A percentile compares a stretch with the other conserved stretches of the same genome.
These are phyloP conservation scores for Harpalus rubripes DNA, from an alignment of 2,888 invertebrate genomes.

Conservation along the genomic window DNA sequence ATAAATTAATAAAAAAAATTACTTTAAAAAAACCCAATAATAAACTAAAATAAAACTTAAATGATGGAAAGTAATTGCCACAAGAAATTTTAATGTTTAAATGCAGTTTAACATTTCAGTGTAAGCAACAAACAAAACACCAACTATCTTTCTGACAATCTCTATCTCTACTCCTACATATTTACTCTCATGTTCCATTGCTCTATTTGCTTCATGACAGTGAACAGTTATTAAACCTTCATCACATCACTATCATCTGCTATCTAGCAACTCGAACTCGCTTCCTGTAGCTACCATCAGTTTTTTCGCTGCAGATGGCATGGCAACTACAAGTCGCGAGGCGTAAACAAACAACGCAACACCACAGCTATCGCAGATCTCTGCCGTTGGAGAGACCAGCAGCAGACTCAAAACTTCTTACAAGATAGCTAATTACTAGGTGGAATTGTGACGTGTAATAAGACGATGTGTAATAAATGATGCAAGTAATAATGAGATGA, in stretches of 20 bases:
- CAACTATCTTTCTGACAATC: neutral
- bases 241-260: slow-evolving; percentile 18
- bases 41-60: no score
- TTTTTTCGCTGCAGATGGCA: slow-evolving; percentile 10
- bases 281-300: slow-evolving; percentile 3
- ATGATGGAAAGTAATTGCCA: no score
- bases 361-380: slow-evolving; percentile 34
- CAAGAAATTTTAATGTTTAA: no score
- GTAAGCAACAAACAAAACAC: neutral
- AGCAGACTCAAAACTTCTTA: neutral
- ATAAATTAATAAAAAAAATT: no score
- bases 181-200: neutral
- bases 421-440: slow-evolving; percentile 8
- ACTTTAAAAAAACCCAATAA: no score
- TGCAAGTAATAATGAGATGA: neutral
- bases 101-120: no score
- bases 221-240: slow-evolving; percentile 24
- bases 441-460: neutral
- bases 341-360: slow-evolving; percentile 51
- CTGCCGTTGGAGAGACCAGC: neutral
- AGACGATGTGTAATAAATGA: neutral
- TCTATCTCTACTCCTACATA: neutral
- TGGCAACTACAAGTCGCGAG: slow-evolving; percentile 15
- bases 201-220: neutral
- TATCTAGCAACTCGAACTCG: neutral